Evolutionary conservation across 2,797 vertebrate genomes (phyloP).

Genomic region (Anabas testudineus): DNA sequence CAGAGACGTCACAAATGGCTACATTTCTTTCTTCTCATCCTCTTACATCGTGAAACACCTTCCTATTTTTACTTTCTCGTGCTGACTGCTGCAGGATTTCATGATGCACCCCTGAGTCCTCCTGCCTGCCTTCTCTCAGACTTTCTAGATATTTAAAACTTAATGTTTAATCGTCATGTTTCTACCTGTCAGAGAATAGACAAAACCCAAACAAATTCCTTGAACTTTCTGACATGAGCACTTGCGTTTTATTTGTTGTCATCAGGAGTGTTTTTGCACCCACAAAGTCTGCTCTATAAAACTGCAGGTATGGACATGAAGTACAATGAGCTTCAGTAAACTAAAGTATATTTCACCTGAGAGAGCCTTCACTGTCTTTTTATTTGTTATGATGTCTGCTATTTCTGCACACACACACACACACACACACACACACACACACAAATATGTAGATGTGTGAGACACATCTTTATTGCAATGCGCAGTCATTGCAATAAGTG

Average conservation of each 20-base stretch:
- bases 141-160: conserved; percentile 10
- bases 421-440: conserved; percentile 4
- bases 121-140: conserved; percentile 10
- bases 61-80: conserved; percentile 26
- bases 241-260: background rate
- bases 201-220: background rate
- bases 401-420: conserved; percentile 13
- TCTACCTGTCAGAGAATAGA: conserved; percentile 6
- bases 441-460: conserved; percentile 10
- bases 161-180: conserved; percentile 28
- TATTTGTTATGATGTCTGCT: conserved; percentile 14
- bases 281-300: background rate
- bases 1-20: background rate
- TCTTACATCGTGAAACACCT: conserved; percentile 17
- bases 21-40: conserved; percentile 4
- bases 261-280: conserved; percentile 1
- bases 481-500: conserved; percentile 2
- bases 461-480: conserved; percentile 15
- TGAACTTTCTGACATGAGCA: background rate
- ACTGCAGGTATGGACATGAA: background rate
- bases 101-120: conserved; percentile 24
- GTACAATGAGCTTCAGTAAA: background rate
- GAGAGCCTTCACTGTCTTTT: background rate
- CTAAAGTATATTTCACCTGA: conserved; percentile 19
- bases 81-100: conserved; percentile 26